phyloP scores from a whole-genome alignment of 2,797 vertebrate genomes.

The Leptodactylus fallax region DNA sequence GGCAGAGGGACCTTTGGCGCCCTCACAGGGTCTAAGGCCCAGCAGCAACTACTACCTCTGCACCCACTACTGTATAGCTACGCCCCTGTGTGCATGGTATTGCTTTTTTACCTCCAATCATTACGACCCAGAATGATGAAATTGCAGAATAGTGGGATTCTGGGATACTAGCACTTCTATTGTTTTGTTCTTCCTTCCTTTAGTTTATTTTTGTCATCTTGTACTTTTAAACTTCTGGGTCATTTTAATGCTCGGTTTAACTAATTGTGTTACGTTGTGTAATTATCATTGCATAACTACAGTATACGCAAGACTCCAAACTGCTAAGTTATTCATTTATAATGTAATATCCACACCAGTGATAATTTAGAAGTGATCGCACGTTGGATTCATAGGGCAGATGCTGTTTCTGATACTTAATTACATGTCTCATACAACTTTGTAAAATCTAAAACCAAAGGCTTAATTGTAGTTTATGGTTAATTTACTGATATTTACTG shows the following conservation, averaged over 20 bases:
- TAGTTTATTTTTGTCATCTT: not conserved
- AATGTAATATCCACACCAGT: not conserved
- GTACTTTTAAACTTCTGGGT: no score
- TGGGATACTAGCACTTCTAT: not conserved
- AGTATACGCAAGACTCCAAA: not conserved
- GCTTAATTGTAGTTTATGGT: no score
- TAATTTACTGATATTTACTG: no score
- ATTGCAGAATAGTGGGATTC: not conserved
- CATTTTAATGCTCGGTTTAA: not conserved
- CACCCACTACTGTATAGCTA: no score
- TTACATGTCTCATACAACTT: not conserved
- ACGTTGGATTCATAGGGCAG: not conserved
- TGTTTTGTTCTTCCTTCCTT: not conserved
- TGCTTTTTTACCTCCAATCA: no score
- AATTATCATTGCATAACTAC: constrained; percentile 7
- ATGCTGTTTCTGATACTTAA: not conserved
- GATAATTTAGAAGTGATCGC: not conserved
- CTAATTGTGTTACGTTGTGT: not conserved
- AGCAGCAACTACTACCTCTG: no score
- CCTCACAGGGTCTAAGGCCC: no score
- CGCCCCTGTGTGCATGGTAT: no score
- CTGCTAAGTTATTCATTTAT: constrained; percentile 33
- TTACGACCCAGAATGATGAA: not conserved
- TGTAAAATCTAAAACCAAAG: not conserved
- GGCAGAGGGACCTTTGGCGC: no score